Conservation (phyloP, 2,797 vertebrate species). For the Nannoperca australis region DNA sequence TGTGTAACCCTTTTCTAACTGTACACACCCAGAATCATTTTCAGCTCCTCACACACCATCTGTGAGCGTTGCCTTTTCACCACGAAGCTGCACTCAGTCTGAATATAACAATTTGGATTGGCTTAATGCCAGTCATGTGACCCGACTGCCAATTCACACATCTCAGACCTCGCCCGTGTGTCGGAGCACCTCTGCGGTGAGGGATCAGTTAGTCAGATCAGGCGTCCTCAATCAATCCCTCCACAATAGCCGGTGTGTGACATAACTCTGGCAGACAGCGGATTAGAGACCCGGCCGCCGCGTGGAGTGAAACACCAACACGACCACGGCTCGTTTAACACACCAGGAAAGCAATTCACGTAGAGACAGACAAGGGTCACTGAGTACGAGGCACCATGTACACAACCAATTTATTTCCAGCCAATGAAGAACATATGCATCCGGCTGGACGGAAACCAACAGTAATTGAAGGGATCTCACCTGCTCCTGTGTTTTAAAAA, state of each 20-base stretch:
- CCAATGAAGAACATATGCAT: conserved; percentile 76
- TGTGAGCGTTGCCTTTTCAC: conserved; percentile 42
- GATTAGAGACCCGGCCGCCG: conserved; percentile 62
- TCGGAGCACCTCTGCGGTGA: conserved; percentile 57
- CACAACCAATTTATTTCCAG: conserved; percentile 80
- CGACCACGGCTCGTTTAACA: conserved; percentile 82
- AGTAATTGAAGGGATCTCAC: conserved; percentile 31
- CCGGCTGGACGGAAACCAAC: conserved; percentile 46
- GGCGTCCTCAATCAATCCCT: conserved; percentile 73
- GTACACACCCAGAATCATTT: conserved; percentile 43
- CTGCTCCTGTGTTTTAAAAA: conserved; percentile 30
- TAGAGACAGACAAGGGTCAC: conserved; percentile 79
- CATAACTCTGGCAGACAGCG: conserved; percentile 69
- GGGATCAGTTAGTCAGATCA: conserved; percentile 80
- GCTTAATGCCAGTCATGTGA: conserved; percentile 61
- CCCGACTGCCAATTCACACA: conserved; percentile 67
- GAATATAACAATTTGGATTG: conserved; percentile 48
- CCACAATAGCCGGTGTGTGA: conserved; percentile 73
- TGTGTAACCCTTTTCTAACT: conserved; percentile 13
- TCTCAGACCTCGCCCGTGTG: conserved; percentile 45
- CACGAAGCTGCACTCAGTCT: conserved; percentile 30
- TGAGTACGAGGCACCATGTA: conserved; percentile 66
- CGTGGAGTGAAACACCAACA: conserved; percentile 77
- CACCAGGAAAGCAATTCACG: conserved; percentile 75
- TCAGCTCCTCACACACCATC: conserved; percentile 54